These are phyloP conservation scores for Hermetia illucens DNA, from an alignment of 1,140 invertebrate genomes.

Conservation along the genomic window DNA sequence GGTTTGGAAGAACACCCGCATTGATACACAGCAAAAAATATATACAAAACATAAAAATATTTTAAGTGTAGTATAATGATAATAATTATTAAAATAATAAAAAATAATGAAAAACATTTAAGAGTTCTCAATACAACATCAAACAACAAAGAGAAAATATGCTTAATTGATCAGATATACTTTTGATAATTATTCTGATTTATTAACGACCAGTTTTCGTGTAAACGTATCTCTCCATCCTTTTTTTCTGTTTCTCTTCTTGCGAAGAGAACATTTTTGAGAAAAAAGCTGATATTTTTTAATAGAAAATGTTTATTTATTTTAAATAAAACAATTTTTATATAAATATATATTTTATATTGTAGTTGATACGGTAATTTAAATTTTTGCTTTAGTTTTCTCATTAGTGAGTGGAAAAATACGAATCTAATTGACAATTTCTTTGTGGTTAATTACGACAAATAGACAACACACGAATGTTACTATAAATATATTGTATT, in stretches of 20 bases:
- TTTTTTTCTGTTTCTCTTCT: background rate
- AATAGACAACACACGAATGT: no score
- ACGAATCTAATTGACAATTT: no score
- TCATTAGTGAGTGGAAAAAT: no score
- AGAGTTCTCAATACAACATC: background rate
- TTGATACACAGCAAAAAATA: background rate
- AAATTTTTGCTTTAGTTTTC: no score
- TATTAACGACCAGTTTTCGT: conserved; percentile 1
- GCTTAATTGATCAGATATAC: background rate
- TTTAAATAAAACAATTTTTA: background rate
- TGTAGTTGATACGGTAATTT: no score
- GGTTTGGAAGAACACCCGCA: no score
- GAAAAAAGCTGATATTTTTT: background rate
- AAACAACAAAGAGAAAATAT: background rate
- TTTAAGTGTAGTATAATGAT: background rate
- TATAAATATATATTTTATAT: background rate
- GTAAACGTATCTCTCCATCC: background rate
- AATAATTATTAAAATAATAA: background rate
- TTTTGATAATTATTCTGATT: conserved; percentile 1
- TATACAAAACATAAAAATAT: background rate
- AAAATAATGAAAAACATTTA: background rate
- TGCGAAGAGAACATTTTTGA: background rate
- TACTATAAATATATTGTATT: no score
- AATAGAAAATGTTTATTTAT: conserved; percentile 1
- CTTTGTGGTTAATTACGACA: no score